These are phyloP conservation scores for Plagodis dolabraria DNA, from an alignment of 2,888 invertebrate genomes.

Conservation along the genomic window DNA sequence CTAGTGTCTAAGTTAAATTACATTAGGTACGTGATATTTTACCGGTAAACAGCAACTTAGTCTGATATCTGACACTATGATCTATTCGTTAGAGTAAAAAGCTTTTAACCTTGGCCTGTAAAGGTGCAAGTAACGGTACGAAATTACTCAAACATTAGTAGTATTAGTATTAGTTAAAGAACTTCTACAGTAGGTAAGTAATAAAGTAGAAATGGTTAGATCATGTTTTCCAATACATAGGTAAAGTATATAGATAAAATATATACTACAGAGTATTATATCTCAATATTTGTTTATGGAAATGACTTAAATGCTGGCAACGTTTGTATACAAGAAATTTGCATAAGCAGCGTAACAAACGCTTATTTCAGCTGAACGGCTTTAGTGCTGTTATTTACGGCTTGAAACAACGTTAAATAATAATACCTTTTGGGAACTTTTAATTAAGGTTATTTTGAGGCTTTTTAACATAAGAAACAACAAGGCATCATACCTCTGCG, in stretches of 20 bases:
- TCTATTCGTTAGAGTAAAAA: too few relatives aligned
- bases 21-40: too few relatives aligned
- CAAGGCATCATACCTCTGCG: too few relatives aligned
- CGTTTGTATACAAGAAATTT: slow-evolving; percentile 25
- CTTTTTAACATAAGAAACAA: too few relatives aligned
- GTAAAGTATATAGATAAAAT: not conserved
- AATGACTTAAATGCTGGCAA: slow-evolving; percentile 13
- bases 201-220: not conserved
- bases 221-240: too few relatives aligned
- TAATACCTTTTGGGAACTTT: slow-evolving; percentile 14
- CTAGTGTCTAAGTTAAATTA: too few relatives aligned
- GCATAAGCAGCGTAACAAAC: slow-evolving; percentile 28
- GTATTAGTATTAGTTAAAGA: too few relatives aligned
- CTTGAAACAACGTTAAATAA: slow-evolving; percentile 7
- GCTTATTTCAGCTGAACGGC: slow-evolving; percentile 12
- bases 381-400: slow-evolving; percentile 19
- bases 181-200: not conserved
- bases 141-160: too few relatives aligned
- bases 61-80: too few relatives aligned
- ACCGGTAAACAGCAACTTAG: too few relatives aligned
- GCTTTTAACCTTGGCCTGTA: too few relatives aligned
- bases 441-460: slow-evolving; percentile 1
- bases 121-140: too few relatives aligned
- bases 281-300: slow-evolving; percentile 19
- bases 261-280: slow-evolving; percentile 2